Base-by-base conservation (phyloP, 2,113 vertebrate genomes). In the Corythaeola cristata region DNA sequence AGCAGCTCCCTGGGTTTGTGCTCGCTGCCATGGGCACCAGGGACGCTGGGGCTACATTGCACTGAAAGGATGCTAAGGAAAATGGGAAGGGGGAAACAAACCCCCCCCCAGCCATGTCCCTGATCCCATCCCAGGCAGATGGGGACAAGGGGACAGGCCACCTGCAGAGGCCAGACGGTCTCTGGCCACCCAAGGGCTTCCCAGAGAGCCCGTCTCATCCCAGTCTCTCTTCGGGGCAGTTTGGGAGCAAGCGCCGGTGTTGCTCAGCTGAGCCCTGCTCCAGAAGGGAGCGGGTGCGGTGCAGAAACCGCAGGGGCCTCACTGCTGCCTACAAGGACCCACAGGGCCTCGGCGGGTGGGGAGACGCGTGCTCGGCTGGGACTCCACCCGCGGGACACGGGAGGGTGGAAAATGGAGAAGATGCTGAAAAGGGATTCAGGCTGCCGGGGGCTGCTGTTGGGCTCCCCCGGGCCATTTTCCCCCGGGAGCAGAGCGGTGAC, bases 291-390 rank as follows among this genome's bases (percentile, higher is more conserved):
- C 0, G 2, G 44, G 67, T 14, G 32, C 22, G 7, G 22, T 2
- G 20, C 27, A 30, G 73, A 39, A 8, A 16, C 86, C 8, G 4
- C 15, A 19, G 68, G 73, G 35, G 26, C 33, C 3, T 45, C 1
- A 0, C 4, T 24, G 83, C 30, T 64, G 72, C 27, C 67, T 11
- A 5, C 44, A 68, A 45, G 49, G 67, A 28, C 59, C 58, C 5
- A 1, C 21, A 17, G 72, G 35, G 15, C 39, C 41, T 24, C 1
- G 1, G 26, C 0, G 0, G 35, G 9, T 7, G 52, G 15, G 52
- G 39, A n/a, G 32, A 19, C 1, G 0, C 24, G 24, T n/a, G 64
- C 77, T 44, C 3, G 20, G 50, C 79, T 30, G 69, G 39, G 33
- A 9, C 23, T 41, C 50, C 59, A 30, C 23, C 88, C 53, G 78